Evolutionary conservation across 2,113 vertebrate species (phyloP).

Genomic region (Tichodroma muraria): DNA sequence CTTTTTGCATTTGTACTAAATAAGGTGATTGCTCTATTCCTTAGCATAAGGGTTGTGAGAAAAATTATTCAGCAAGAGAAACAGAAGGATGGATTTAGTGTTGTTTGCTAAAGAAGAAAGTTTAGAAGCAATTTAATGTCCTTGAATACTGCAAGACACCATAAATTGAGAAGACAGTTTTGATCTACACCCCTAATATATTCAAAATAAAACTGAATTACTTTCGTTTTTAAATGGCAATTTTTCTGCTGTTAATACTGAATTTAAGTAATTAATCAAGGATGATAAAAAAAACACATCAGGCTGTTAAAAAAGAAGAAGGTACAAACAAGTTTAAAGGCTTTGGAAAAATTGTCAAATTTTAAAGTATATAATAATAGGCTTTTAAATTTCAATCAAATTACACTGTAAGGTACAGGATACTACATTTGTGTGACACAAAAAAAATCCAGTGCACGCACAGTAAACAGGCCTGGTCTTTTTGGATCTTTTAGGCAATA

Average conservation of each 20-base stretch:
- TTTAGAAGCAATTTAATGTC: not conserved
- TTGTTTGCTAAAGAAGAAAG: not conserved
- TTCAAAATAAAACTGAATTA: not conserved
- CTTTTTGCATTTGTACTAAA: not conserved
- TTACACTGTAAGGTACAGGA: not conserved
- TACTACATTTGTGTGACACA: not conserved
- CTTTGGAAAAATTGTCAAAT: not conserved
- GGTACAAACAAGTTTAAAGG: not conserved
- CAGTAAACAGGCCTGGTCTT: not conserved
- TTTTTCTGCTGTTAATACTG: not conserved
- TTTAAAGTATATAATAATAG: not conserved
- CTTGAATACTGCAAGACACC: not conserved
- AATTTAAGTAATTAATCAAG: not conserved
- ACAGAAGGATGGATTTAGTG: not conserved
- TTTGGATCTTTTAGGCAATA: not conserved
- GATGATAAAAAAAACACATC: not conserved
- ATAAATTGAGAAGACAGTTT: not conserved
- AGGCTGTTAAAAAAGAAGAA: not conserved
- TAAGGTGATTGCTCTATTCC: not conserved
- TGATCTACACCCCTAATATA: not conserved
- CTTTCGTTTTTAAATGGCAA: not conserved
- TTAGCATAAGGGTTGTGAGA: not conserved
- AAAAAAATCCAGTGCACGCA: not conserved
- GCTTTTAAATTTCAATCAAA: not conserved
- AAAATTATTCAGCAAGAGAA: not conserved